Evolutionary conservation across 2,888 invertebrate species (phyloP).

Genomic region (Ichneumoninae sp.): DNA sequence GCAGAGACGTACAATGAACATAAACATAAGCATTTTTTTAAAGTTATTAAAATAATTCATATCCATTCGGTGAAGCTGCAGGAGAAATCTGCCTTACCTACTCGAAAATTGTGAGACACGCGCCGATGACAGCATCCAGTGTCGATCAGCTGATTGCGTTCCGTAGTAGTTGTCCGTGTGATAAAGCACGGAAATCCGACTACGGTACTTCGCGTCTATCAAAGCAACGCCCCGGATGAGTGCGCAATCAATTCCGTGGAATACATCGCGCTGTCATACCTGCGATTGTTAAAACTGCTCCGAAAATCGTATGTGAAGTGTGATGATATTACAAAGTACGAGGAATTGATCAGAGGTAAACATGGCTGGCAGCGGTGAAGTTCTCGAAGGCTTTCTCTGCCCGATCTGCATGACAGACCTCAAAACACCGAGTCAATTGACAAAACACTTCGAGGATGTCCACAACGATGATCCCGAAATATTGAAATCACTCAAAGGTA

Average conservation of each 20-base stretch:
- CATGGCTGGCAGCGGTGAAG: constrained; percentile 86
- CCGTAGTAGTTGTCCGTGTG: background rate
- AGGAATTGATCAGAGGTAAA: constrained; percentile 7
- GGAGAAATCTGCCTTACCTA: no score
- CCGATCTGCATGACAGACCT: constrained; percentile 97
- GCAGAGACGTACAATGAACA: background rate
- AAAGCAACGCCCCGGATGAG: background rate
- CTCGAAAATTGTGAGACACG: no score
- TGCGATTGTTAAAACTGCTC: background rate
- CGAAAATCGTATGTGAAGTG: background rate
- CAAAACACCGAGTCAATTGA: constrained; percentile 92
- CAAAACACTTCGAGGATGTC: constrained; percentile 94
- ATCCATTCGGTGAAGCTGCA: no score
- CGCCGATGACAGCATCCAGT: background rate
- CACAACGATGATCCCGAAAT: constrained; percentile 96
- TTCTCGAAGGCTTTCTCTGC: constrained; percentile 97
- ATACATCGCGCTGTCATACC: background rate
- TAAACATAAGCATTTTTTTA: background rate
- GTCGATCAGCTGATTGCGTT: background rate
- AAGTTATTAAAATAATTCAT: no score
- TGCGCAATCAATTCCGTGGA: background rate
- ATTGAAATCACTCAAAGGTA: constrained; percentile 91
- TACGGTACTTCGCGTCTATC: background rate
- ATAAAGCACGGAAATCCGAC: background rate
- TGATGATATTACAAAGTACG: background rate